phyloP scores from a whole-genome alignment of 2,113 vertebrate species.

The Camarhynchus parvulus region DNA sequence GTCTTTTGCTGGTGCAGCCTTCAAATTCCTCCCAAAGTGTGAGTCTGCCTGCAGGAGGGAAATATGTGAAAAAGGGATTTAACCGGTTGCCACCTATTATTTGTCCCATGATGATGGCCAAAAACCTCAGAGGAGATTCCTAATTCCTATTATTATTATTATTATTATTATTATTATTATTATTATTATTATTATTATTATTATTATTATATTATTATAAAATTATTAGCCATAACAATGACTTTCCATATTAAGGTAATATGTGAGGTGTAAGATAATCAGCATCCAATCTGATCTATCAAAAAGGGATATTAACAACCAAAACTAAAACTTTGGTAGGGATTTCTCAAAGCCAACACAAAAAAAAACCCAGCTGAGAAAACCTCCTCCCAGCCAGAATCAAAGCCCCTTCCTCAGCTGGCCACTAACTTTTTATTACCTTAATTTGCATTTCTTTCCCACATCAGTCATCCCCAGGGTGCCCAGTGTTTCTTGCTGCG shows the following conservation, averaged over 20 bases:
- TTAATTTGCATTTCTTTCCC: constrained; percentile 34
- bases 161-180: neutral
- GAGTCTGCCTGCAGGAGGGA: constrained; percentile 1
- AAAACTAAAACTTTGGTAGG: neutral
- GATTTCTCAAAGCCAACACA: neutral
- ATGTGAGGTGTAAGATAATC: neutral
- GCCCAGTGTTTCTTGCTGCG: neutral
- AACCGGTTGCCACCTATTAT: neutral
- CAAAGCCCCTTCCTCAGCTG: neutral
- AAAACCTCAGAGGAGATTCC: neutral
- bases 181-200: neutral
- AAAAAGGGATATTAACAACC: neutral
- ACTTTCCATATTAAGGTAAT: neutral
- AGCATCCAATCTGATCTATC: neutral
- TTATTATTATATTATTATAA: no score
- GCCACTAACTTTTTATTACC: neutral
- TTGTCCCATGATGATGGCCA: neutral
- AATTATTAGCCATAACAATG: neutral
- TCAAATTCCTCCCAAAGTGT: constrained; percentile 1
- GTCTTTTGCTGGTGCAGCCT: constrained; percentile 42
- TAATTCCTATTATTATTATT: neutral
- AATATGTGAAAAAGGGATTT: neutral
- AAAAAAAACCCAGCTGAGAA: constrained; percentile 1
- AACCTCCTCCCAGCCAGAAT: neutral
- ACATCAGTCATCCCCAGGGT: neutral